Evolutionary conservation across 2,797 vertebrate species (phyloP).

Genomic region (Sebastes paucispinis): DNA sequence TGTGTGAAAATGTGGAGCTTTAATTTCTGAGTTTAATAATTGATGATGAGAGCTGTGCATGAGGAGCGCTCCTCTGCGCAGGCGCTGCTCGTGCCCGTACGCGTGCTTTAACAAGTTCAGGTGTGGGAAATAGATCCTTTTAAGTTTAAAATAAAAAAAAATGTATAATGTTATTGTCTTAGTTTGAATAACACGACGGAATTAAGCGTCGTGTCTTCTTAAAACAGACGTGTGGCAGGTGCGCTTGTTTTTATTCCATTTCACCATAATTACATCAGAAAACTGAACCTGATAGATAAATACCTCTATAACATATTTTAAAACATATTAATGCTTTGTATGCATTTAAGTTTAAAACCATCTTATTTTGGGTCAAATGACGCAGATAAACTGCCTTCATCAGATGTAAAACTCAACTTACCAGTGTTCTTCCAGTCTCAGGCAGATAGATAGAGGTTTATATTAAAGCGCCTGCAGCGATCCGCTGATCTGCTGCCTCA

Average conservation of each 20-base stretch:
- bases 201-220: not conserved
- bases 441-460: conserved; percentile 43
- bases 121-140: not conserved
- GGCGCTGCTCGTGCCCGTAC: conserved; percentile 38
- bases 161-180: rapidly evolving
- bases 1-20: conserved; percentile 8
- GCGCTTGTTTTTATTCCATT: conserved; percentile 2
- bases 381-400: conserved; percentile 16
- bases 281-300: not conserved
- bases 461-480: conserved; percentile 45
- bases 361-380: not conserved
- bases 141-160: not conserved
- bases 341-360: not conserved
- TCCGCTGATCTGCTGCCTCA: conserved; percentile 29
- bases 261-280: conserved; percentile 7
- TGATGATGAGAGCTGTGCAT: conserved; percentile 7
- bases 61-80: conserved; percentile 23
- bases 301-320: not conserved
- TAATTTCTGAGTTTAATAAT: conserved; percentile 41
- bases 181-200: not conserved
- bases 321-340: not conserved
- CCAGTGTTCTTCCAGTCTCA: conserved; percentile 49
- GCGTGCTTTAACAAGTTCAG: conserved; percentile 48
- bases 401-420: conserved; percentile 64
- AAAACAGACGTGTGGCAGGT: not conserved